Evolutionary conservation across 2,113 vertebrate genomes (phyloP).

Genomic region (Echinops telfairi): DNA sequence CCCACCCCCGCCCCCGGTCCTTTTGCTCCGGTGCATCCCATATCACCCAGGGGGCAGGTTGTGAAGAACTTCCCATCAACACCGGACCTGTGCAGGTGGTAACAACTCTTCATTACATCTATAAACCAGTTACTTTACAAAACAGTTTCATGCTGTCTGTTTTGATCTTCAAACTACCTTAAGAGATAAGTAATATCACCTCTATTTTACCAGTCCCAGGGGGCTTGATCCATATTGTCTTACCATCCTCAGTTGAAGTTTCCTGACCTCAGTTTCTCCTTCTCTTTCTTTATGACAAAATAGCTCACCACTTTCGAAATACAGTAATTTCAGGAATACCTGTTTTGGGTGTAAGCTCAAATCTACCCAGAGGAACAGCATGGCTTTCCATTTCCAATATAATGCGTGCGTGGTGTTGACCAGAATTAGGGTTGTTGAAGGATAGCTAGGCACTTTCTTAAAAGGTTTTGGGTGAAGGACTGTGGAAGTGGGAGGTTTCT

Average conservation of each 20-base stretch:
- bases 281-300: background rate
- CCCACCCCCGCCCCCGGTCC: too few relatives aligned
- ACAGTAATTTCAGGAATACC: background rate
- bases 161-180: background rate
- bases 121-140: conserved; percentile 13
- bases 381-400: background rate
- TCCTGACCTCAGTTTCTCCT: background rate
- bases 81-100: rapidly evolving
- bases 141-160: background rate
- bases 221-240: background rate
- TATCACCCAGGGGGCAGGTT: background rate
- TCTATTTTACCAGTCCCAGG: background rate
- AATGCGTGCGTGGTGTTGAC: background rate
- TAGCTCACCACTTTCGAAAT: background rate
- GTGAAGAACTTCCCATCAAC: background rate
- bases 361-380: background rate
- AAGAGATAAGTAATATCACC: background rate
- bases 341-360: background rate
- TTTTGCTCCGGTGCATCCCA: background rate
- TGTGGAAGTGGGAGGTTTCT: background rate
- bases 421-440: background rate
- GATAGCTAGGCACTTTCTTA: background rate
- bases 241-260: background rate
- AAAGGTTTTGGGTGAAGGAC: background rate
- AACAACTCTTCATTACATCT: background rate